phyloP scores from a whole-genome alignment of 2,113 vertebrate genomes.

The Myrmecophaga tridactyla region DNA sequence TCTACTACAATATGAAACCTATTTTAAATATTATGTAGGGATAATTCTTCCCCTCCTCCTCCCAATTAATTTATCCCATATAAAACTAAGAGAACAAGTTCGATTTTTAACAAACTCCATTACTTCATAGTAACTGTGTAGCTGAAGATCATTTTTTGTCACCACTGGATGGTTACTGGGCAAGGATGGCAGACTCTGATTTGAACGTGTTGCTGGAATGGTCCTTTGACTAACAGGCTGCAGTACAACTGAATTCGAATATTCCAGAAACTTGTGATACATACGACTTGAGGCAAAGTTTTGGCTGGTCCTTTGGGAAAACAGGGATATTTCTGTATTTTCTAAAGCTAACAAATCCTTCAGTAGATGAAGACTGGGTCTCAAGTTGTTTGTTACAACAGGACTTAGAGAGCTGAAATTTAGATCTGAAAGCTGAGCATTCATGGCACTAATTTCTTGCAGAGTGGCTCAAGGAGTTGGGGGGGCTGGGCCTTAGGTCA shows the following conservation, averaged over 20 bases:
- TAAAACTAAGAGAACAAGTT: too few relatives aligned
- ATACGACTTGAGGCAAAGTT: too few relatives aligned
- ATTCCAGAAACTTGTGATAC: too few relatives aligned
- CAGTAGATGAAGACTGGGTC: constrained; percentile 75
- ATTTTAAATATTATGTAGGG: constrained; percentile 47
- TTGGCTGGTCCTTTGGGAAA: too few relatives aligned
- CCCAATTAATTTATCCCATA: constrained; percentile 12
- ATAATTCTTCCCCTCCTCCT: background rate
- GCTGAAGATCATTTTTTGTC: too few relatives aligned
- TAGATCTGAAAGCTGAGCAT: constrained; percentile 72
- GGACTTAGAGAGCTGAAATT: constrained; percentile 62
- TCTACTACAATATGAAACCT: constrained; percentile 19
- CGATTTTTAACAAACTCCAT: background rate
- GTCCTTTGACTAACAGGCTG: too few relatives aligned
- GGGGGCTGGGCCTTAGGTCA: constrained; percentile 71
- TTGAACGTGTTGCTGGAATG: too few relatives aligned
- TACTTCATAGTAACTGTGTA: too few relatives aligned
- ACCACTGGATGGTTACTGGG: too few relatives aligned
- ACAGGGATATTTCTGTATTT: constrained; percentile 76
- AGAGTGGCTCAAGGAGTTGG: background rate
- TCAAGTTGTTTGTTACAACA: constrained; percentile 60
- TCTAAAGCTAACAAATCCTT: constrained; percentile 68
- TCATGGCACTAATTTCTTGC: constrained; percentile 39
- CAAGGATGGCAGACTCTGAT: too few relatives aligned
- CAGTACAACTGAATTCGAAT: too few relatives aligned